phyloP scores from a whole-genome alignment of 1,140 invertebrate species.

The Maconellicoccus hirsutus region DNA sequence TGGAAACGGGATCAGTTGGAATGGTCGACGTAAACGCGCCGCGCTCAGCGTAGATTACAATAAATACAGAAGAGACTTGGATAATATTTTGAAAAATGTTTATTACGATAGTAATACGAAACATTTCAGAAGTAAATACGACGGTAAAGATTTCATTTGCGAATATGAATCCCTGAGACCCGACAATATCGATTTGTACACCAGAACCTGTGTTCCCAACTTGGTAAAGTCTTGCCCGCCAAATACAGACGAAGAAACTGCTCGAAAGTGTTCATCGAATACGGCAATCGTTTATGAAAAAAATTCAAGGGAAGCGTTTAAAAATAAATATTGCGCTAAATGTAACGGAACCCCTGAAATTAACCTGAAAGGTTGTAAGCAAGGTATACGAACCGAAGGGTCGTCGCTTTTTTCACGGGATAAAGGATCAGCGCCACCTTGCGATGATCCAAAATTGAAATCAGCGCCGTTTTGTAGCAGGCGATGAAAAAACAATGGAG shows the following conservation, averaged over 20 bases:
- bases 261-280: constrained; percentile 35
- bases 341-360: constrained; percentile 40
- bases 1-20: too few relatives aligned
- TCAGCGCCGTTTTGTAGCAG: too few relatives aligned
- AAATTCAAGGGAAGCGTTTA: constrained; percentile 34
- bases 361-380: constrained; percentile 22
- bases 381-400: not conserved
- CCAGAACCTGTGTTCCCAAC: constrained; percentile 31
- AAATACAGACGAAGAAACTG: constrained; percentile 33
- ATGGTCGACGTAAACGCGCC: not conserved
- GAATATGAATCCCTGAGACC: constrained; percentile 28
- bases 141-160: not conserved
- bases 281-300: constrained; percentile 36
- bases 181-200: constrained; percentile 20
- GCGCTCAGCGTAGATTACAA: not conserved
- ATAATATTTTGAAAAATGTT: not conserved
- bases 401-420: not conserved
- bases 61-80: not conserved
- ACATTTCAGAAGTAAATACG: not conserved
- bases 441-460: not conserved
- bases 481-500: too few relatives aligned
- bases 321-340: constrained; percentile 45
- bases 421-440: not conserved
- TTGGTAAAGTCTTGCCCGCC: constrained; percentile 32
- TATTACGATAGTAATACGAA: not conserved